These are phyloP conservation scores for Macrochelys suwanniensis DNA, from an alignment of 2,797 vertebrate genomes.

Conservation along the genomic window DNA sequence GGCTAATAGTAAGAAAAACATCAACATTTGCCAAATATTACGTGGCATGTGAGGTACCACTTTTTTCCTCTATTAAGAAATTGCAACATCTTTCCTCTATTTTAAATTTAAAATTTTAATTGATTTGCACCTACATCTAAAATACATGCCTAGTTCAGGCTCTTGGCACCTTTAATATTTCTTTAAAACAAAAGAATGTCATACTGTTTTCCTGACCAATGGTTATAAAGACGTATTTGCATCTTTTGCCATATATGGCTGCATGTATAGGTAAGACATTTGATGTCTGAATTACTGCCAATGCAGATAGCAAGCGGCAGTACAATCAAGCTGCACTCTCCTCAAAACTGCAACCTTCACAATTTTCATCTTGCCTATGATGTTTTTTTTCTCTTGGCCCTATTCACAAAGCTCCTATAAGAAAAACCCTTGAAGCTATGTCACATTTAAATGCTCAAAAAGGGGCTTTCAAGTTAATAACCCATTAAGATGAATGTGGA, in stretches of 20 bases:
- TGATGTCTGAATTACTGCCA: background rate
- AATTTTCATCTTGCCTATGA: background rate
- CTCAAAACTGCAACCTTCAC: background rate
- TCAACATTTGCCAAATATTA: background rate
- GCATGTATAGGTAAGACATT: background rate
- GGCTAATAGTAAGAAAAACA: background rate
- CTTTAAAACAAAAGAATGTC: background rate
- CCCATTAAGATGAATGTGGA: background rate
- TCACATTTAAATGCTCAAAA: background rate
- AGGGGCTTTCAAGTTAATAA: background rate
- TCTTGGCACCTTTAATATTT: background rate
- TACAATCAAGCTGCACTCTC: background rate
- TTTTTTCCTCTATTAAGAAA: background rate
- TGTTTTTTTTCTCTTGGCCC: background rate
- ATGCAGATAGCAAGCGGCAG: background rate
- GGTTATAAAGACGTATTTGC: background rate
- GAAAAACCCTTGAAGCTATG: background rate
- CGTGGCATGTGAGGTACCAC: background rate
- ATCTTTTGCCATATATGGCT: background rate
- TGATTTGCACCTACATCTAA: rapidly evolving
- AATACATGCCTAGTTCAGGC: background rate
- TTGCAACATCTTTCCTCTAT: background rate
- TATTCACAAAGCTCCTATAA: background rate
- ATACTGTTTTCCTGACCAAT: background rate
- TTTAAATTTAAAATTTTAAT: background rate